Conservation (phyloP, 2,888 invertebrate genomes). For the Silvanus unidentatus region DNA sequence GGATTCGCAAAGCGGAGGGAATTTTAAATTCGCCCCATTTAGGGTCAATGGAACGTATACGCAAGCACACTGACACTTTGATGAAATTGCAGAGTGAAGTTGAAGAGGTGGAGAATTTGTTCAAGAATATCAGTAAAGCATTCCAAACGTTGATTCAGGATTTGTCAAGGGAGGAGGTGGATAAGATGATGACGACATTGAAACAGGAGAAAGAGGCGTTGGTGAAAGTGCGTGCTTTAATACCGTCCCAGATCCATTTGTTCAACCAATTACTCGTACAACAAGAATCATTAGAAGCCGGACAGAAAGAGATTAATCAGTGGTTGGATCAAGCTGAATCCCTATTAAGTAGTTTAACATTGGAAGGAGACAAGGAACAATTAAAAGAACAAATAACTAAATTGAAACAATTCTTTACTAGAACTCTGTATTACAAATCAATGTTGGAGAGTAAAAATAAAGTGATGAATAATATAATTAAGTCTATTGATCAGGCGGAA, state of each 20-base stretch:
- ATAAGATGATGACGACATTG: slow-evolving; percentile 79
- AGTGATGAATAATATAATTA: slow-evolving; percentile 80
- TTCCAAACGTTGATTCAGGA: slow-evolving; percentile 89
- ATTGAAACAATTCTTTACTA: slow-evolving; percentile 82
- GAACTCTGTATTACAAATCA: slow-evolving; percentile 84
- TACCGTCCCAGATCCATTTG: slow-evolving; percentile 75
- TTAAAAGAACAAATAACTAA: slow-evolving; percentile 71
- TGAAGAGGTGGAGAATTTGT: slow-evolving; percentile 81
- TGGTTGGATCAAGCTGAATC: slow-evolving; percentile 85
- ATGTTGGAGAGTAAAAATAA: slow-evolving; percentile 95
- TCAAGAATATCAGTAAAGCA: slow-evolving; percentile 85
- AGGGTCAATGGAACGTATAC: slow-evolving; percentile 72
- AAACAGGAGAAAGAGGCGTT: slow-evolving; percentile 86
- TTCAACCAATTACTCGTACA: slow-evolving; percentile 80
- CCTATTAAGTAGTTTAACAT: slow-evolving; percentile 55
- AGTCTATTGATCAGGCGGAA: slow-evolving; percentile 67
- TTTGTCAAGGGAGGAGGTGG: slow-evolving; percentile 83
- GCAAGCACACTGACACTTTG: slow-evolving; percentile 71
- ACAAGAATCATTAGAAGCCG: slow-evolving; percentile 83
- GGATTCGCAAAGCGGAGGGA: slow-evolving; percentile 73
- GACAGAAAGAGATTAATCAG: slow-evolving; percentile 75
- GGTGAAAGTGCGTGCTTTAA: slow-evolving; percentile 74
- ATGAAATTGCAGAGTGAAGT: slow-evolving; percentile 74
- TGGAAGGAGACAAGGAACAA: slow-evolving; percentile 63
- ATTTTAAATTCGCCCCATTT: slow-evolving; percentile 64